phyloP scores from a whole-genome alignment of 2,797 vertebrate genomes.

The Chrysocyon brachyurus region DNA sequence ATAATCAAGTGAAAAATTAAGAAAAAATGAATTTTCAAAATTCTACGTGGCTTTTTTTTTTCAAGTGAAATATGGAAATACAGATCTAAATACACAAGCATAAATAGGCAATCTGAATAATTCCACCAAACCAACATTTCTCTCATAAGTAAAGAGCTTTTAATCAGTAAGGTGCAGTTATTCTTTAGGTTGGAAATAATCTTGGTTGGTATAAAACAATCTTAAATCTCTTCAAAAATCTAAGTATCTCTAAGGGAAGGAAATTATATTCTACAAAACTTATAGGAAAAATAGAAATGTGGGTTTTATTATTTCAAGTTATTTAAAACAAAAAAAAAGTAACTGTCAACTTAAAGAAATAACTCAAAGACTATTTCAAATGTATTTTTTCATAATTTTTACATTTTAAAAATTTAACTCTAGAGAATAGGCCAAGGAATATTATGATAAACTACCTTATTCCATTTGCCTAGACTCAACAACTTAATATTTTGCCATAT shows the following conservation, averaged over 20 bases:
- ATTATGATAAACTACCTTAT: background rate
- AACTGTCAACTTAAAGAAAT: background rate
- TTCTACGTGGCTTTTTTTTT: background rate
- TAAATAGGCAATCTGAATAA: background rate
- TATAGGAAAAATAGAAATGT: background rate
- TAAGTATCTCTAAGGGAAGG: background rate
- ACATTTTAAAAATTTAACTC: slow-evolving; percentile 7
- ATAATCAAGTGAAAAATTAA: slow-evolving; percentile 60
- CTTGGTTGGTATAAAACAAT: background rate
- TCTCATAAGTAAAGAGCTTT: background rate
- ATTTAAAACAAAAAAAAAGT: background rate
- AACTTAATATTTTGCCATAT: background rate
- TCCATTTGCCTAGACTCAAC: background rate
- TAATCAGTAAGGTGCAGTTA: background rate
- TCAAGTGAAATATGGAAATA: background rate
- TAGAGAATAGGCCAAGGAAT: background rate
- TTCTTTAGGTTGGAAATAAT: background rate
- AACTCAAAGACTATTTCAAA: slow-evolving; percentile 24
- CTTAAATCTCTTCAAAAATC: background rate
- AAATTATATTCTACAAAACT: background rate
- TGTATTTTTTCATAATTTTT: background rate
- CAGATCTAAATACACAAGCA: background rate
- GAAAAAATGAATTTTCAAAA: slow-evolving; percentile 72
- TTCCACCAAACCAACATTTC: background rate
- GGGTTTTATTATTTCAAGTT: background rate